Conservation (phyloP, 2,888 invertebrate genomes). For the Chouioia cunea region DNA sequence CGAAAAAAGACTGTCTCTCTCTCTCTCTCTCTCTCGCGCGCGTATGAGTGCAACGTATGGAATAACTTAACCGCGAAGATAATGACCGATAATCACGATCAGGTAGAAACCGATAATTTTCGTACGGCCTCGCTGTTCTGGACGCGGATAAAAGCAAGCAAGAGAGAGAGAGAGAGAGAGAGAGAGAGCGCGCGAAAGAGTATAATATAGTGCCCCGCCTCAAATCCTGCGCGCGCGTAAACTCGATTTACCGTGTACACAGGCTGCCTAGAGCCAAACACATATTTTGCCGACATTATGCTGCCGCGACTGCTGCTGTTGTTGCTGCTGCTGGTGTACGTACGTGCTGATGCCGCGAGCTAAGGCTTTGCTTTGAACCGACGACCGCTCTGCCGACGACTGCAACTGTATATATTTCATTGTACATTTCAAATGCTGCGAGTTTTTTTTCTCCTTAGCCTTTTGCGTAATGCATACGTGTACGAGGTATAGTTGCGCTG, state of each 20-base stretch:
- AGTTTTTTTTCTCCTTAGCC: too few relatives aligned
- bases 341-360: conserved; percentile 5
- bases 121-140: neutral
- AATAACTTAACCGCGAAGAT: conserved; percentile 43
- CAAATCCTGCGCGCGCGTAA: conserved; percentile 44
- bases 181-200: conserved; percentile 37
- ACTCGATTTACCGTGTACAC: conserved; percentile 48
- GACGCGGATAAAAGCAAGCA: conserved; percentile 37
- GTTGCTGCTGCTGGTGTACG: conserved; percentile 2
- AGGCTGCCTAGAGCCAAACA: conserved; percentile 47
- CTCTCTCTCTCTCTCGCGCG: neutral
- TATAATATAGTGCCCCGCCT: conserved; percentile 44
- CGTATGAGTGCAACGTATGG: conserved; percentile 12
- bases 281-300: conserved; percentile 47
- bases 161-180: conserved; percentile 12
- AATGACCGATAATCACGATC: conserved; percentile 41
- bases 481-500: too few relatives aligned
- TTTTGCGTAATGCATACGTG: too few relatives aligned
- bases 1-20: conserved; percentile 11
- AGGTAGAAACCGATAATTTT: conserved; percentile 44
- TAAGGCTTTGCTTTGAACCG: neutral
- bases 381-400: too few relatives aligned
- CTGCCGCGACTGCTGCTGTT: conserved; percentile 26
- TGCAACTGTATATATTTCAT: conserved; percentile 2
- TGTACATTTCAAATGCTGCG: conserved; percentile 20